These are phyloP conservation scores for Aphelocoma californica DNA, from an alignment of 2,797 vertebrate species.

Conservation along the genomic window DNA sequence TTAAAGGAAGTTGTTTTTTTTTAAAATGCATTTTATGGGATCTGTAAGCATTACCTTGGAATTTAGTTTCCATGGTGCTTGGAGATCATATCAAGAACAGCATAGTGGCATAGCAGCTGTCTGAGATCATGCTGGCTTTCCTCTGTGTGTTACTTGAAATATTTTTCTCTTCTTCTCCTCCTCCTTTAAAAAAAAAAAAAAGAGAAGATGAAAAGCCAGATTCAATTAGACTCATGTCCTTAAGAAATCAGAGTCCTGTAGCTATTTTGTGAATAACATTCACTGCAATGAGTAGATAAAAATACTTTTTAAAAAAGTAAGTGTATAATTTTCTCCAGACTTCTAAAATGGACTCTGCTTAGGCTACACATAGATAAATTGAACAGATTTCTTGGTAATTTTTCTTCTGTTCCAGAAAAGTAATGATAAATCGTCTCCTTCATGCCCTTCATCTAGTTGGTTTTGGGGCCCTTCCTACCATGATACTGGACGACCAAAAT, in stretches of 20 bases:
- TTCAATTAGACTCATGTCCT: background rate
- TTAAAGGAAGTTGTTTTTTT: background rate
- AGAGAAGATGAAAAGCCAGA: background rate
- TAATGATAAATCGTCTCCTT: background rate
- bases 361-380: background rate
- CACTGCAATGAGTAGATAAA: background rate
- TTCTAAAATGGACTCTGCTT: background rate
- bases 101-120: background rate
- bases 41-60: conserved; percentile 1
- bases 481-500: background rate
- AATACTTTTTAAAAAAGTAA: background rate
- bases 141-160: background rate
- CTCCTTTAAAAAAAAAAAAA: background rate
- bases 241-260: background rate
- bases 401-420: background rate
- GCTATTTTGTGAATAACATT: conserved; percentile 15
- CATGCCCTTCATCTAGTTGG: background rate
- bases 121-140: background rate
- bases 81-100: background rate
- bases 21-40: background rate
- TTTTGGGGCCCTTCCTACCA: background rate
- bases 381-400: background rate
- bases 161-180: background rate
- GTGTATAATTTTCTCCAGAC: background rate
- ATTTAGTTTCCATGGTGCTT: background rate